Base-by-base conservation (phyloP, 2,797 vertebrate species). In the Propithecus perrieri region DNA sequence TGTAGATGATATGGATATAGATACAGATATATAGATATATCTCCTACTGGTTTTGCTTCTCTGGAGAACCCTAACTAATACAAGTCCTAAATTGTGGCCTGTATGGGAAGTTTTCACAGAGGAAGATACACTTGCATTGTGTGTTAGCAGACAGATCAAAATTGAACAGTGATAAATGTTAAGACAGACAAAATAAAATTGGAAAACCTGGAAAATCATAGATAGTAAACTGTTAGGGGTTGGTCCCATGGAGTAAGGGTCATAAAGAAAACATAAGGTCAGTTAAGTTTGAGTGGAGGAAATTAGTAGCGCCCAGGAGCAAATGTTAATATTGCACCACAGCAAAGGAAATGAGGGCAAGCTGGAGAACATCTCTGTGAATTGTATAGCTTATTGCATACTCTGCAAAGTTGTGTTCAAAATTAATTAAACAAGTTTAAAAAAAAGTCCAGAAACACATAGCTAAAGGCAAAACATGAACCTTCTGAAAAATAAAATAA, bases 401-500 rank as follows among this genome's bases (percentile, higher is more conserved):
- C 38, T 74, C 35, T 65, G 10, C 17, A 85, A 81, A 86, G 10
- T 24, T 41, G 75, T 55, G n/a, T 78, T 85, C 59, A 92, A 87
- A 69, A 91, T 74, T 72, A 96, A 81, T 22, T 59, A 86, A 55
- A 53, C 48, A 11, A n/a, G 8, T 30, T n/a, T 43, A 6, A 43
- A 65, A 43, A 43, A 76, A 76, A 6, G n/a, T 90, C 43, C 38
- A 76, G 59, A 96, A 91, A 86, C 38, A 93, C 46, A 81, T 28
- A 81, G 79, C 74, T 89, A 71, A 84, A 35, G 84, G 59, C 69
- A 75, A 90, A 91, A 94, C 75, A 57, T 10, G 2, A 79, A 50
- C 53, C 13, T 94, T 90, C n/a, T 75, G 55, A 93, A 69, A 93
- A 48, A 91, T 61, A 67, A 95, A 94, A 79, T n/a, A 78, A 91